Conservation (phyloP, 2,113 vertebrate genomes). For the Bolborhynchus lineola region DNA sequence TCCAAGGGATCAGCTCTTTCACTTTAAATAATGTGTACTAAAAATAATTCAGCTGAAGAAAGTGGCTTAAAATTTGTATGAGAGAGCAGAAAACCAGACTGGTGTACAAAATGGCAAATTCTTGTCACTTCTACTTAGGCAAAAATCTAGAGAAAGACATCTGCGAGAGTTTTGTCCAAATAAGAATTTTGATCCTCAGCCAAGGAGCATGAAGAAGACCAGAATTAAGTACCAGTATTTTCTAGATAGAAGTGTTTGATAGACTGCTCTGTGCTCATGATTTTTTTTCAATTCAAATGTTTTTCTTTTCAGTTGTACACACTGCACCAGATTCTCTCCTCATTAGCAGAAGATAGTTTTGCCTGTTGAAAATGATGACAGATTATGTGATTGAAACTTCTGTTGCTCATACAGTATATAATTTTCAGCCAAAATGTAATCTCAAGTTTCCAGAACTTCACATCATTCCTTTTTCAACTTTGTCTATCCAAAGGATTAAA, state of each 20-base stretch:
- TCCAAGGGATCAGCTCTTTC: constrained; percentile 41
- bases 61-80: constrained; percentile 31
- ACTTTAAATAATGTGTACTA: constrained; percentile 23
- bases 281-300: neutral
- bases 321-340: neutral
- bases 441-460: neutral
- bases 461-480: neutral
- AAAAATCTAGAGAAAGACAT: constrained; percentile 57
- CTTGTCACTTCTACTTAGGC: constrained; percentile 43
- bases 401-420: neutral
- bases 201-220: constrained; percentile 56
- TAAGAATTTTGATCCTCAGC: constrained; percentile 56
- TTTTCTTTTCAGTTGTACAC: constrained; percentile 5
- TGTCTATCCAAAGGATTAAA: neutral
- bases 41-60: constrained; percentile 60
- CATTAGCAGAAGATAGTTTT: neutral
- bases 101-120: constrained; percentile 40
- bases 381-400: neutral
- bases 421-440: neutral
- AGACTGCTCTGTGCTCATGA: neutral
- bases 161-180: constrained; percentile 59
- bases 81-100: constrained; percentile 52
- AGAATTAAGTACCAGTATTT: constrained; percentile 58
- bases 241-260: constrained; percentile 32
- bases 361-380: neutral